Base-by-base conservation (phyloP, 2,888 invertebrate genomes). In the Cosmorhoe ocellata region DNA sequence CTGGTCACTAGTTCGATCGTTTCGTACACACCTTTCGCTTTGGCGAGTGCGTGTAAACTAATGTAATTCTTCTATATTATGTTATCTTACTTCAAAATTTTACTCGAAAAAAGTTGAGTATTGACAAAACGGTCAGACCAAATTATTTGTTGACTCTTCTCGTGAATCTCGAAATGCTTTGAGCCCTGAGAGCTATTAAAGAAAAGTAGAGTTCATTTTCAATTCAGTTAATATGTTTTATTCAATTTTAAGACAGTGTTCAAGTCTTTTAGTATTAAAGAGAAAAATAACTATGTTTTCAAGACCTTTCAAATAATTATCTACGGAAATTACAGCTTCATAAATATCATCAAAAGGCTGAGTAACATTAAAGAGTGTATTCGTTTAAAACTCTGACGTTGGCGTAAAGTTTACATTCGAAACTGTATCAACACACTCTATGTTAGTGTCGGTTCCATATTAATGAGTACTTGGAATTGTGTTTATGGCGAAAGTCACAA, bases 391-490 rank as follows among this genome's bases (percentile, higher is more conserved):
- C 39, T 30, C 44, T 48, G 37, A 13, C 36, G 53, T 40, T 34
- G 41, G 50, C 39, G 54, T 48, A 9, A 46, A 54, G 54, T 56
- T 55, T 56, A 58, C 37, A 52, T 54, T 33, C 33, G 38, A 33
- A 56, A 56, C 40, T 56, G 50, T 56, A 56, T 56, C 56, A 54
- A 56, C 49, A 53, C 38, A 40, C 40, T 34, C 44, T 10, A 42
- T 40, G 37, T 31, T 45, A 36, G 56, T 42, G 37, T 52, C 45
- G 40, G 56, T 61, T 52, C 45, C 58, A 58, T 56, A 56, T 56
- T 52, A 56, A 61, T 55, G 58, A 55, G 54, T 47, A 51, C 50
- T 51, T 42, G 51, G 51, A 55, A 55, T 27, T 45, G 49, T 47
- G 52, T 57, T 47, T 58, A 56, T 44, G 34, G 51, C 43, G 53